Evolutionary conservation across 30 jellyfish, hydroid and myxozoan genomes (phyloP), one percentile per base, ranked within the genome.

Genomic region (Cassiopea andromeda): DNA sequence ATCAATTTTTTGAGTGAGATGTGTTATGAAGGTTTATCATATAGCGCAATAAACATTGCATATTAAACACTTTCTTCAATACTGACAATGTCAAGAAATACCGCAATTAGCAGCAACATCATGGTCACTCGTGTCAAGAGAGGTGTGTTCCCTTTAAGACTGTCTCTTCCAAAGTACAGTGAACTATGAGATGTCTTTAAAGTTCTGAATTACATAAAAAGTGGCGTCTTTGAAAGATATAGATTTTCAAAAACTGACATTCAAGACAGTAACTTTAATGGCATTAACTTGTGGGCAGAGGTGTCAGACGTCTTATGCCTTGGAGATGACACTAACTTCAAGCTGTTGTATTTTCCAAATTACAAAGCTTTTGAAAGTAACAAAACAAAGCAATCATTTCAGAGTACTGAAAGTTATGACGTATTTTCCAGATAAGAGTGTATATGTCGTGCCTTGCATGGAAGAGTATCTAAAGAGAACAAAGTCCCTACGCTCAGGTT

Each of bases 11-110:
- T 80, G 17, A 43, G 76, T 8, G 82, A 61, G 48, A 3, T 84
- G 2, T 84, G 14, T 43, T 15, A 38, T 46, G 16, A 45, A 13
- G 92, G 92, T 12, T 48, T 48, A 15, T 13, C 77, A 7, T 85
- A 72, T 19, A 85, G 92, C 50, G 12, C 85, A 2, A 64, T 85
- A 38, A 77, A 61, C 71, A 86, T 73, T n/a, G 94, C 89, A 60
- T 16, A 75, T 4, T 69, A 64, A 10, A 84, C 94, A 44, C 46
- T 86, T 1, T 86, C 88, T 16, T n/a, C 83, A 13, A 13, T 86
- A 13, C 46, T 86, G 44, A 44, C 17, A 1, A 10, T 46, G 9
- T 0, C 48, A 16, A 83, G 47, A 1, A 67, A 48, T 0, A 7
- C 8, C 38, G 43, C 16, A 15, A 74, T 86, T 75, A 89, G 94